A percentile compares a stretch with the other conserved stretches of the same genome.
Conservation (phyloP, 2,888 invertebrate genomes). For the Parasteatoda lunata region DNA sequence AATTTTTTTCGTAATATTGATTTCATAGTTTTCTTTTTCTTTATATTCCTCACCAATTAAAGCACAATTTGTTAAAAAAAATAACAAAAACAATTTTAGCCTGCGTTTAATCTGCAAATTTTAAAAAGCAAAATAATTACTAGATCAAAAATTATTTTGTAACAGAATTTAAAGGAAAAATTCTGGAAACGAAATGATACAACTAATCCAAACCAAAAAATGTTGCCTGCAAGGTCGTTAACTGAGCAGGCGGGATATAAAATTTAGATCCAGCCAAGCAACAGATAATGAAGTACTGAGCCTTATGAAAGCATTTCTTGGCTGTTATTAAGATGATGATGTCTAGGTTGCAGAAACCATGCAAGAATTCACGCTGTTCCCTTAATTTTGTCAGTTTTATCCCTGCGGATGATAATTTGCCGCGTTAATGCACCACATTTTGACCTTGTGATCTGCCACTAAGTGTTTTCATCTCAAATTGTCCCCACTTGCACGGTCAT, state of each 20-base stretch:
- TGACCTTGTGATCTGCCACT: slow-evolving; percentile 33
- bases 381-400: slow-evolving; percentile 9
- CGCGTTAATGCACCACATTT: slow-evolving; percentile 36
- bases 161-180: too few species aligned
- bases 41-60: too few species aligned
- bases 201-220: not conserved
- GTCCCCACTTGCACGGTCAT: slow-evolving; percentile 53
- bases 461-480: slow-evolving; percentile 50
- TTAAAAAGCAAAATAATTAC: too few species aligned
- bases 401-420: slow-evolving; percentile 28
- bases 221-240: slow-evolving; percentile 5
- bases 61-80: too few species aligned
- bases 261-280: slow-evolving; percentile 21
- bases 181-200: too few species aligned
- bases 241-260: slow-evolving; percentile 15
- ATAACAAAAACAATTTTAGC: too few species aligned
- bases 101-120: too few species aligned
- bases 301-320: slow-evolving; percentile 30
- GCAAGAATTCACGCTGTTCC: slow-evolving; percentile 18
- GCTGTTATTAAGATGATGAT: slow-evolving; percentile 34
- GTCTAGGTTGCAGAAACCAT: slow-evolving; percentile 1
- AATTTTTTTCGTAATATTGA: too few species aligned
- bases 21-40: too few species aligned
- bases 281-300: slow-evolving; percentile 34
- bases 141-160: too few species aligned